Evolutionary conservation across 2,888 invertebrate species (phyloP).

Genomic region (Saturnia japonica): DNA sequence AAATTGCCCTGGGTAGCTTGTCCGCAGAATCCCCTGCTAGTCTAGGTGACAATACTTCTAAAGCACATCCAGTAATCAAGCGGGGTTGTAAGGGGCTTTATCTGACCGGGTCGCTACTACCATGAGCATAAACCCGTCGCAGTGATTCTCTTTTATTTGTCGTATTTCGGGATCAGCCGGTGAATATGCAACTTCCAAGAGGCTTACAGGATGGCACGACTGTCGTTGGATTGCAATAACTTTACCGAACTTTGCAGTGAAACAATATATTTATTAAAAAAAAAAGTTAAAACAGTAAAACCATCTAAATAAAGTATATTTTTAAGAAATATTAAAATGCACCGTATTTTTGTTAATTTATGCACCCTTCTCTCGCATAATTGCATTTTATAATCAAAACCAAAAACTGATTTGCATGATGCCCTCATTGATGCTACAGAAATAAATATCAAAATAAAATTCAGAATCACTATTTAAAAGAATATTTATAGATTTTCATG

Average conservation of each 20-base stretch:
- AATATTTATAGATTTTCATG: neutral
- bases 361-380: conserved; percentile 69
- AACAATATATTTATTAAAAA: neutral
- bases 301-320: neutral
- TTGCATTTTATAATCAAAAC: conserved; percentile 65
- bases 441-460: neutral
- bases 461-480: neutral
- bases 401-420: conserved; percentile 63
- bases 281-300: neutral
- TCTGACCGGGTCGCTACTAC: too few species aligned
- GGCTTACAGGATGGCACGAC: too few species aligned
- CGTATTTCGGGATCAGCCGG: too few species aligned
- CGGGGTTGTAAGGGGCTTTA: too few species aligned
- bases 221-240: neutral
- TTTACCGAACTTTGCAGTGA: neutral
- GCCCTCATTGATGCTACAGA: conserved; percentile 44
- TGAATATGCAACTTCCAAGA: too few species aligned
- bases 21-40: too few species aligned
- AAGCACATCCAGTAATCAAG: too few species aligned
- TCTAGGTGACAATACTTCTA: too few species aligned
- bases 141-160: too few species aligned
- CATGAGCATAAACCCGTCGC: too few species aligned
- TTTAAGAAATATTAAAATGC: conserved; percentile 36
- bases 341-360: conserved; percentile 61
- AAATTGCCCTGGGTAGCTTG: too few species aligned